A percentile compares a stretch with the other conserved stretches of the same genome.
Conservation (phyloP, 1,140 invertebrate species). For the honey bee (Apis mellifera) region DNA sequence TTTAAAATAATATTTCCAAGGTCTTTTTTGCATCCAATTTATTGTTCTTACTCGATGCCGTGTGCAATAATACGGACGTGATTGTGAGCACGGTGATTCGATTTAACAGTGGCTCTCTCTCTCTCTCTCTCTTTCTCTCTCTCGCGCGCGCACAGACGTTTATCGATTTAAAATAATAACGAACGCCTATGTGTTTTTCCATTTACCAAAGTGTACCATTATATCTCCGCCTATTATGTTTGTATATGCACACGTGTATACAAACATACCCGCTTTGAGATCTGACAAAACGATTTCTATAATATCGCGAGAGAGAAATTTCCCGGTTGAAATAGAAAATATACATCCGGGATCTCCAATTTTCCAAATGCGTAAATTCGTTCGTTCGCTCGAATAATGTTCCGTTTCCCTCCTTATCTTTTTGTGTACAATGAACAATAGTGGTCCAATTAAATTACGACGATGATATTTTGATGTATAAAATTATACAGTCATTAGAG, state of each 20-base stretch:
- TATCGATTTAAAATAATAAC: slow-evolving; percentile 40
- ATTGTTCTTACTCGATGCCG: slow-evolving; percentile 17
- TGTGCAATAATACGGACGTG: slow-evolving; percentile 29
- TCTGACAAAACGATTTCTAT: not conserved
- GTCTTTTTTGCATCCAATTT: slow-evolving; percentile 11
- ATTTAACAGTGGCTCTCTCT: slow-evolving; percentile 18
- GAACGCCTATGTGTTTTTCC: slow-evolving; percentile 27
- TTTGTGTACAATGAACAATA: too few species aligned
- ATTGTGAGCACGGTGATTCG: slow-evolving; percentile 36
- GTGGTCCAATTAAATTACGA: too few species aligned
- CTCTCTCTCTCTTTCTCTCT: too few species aligned
- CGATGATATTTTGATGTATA: too few species aligned
- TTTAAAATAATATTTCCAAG: slow-evolving; percentile 36
- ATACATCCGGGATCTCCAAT: not conserved
- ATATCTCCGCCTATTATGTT: not conserved
- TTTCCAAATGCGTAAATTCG: too few species aligned
- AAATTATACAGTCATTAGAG: too few species aligned
- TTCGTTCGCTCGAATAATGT: too few species aligned
- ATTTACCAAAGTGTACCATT: slow-evolving; percentile 29
- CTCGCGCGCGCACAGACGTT: slow-evolving; percentile 33
- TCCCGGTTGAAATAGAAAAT: not conserved
- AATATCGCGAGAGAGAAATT: not conserved
- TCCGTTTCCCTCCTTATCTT: too few species aligned
- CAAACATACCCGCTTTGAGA: not conserved
- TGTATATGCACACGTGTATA: not conserved